Percentiles rank a stretch among this genome's conserved stretches.
Evolutionary conservation across 2,797 vertebrate species (phyloP).

Genomic region (Cephalopachus bancanus): DNA sequence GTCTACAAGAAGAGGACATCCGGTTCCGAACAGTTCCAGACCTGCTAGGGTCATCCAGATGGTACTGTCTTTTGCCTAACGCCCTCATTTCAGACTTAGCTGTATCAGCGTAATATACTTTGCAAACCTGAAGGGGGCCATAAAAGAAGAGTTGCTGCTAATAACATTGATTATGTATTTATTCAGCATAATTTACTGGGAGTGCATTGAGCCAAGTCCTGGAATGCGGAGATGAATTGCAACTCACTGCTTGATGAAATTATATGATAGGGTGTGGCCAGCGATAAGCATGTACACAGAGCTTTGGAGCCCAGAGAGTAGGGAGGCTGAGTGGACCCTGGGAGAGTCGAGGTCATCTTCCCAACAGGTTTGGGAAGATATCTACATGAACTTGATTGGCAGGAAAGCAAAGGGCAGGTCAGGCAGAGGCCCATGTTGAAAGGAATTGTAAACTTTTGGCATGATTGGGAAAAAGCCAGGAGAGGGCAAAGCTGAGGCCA

Average conservation of each 20-base stretch:
- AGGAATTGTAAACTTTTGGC: not conserved
- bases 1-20: slow-evolving; percentile 47
- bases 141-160: not conserved
- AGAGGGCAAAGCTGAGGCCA: not conserved
- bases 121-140: not conserved
- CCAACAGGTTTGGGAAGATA: not conserved
- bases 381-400: not conserved
- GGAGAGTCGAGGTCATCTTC: not conserved
- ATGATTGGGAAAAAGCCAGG: not conserved
- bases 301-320: not conserved
- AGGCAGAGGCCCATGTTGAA: not conserved
- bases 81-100: not conserved
- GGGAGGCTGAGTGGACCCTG: not conserved
- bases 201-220: not conserved
- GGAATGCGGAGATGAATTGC: slow-evolving; percentile 22
- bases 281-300: not conserved
- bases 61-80: not conserved
- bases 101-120: slow-evolving; percentile 8
- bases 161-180: not conserved
- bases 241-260: not conserved
- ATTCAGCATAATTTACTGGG: not conserved
- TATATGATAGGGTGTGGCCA: accelerated
- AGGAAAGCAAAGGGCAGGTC: not conserved
- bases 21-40: not conserved
- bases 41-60: slow-evolving; percentile 36